These are phyloP conservation scores for Ormyrus pomaceus DNA, from an alignment of 2,888 invertebrate species.

Conservation along the genomic window DNA sequence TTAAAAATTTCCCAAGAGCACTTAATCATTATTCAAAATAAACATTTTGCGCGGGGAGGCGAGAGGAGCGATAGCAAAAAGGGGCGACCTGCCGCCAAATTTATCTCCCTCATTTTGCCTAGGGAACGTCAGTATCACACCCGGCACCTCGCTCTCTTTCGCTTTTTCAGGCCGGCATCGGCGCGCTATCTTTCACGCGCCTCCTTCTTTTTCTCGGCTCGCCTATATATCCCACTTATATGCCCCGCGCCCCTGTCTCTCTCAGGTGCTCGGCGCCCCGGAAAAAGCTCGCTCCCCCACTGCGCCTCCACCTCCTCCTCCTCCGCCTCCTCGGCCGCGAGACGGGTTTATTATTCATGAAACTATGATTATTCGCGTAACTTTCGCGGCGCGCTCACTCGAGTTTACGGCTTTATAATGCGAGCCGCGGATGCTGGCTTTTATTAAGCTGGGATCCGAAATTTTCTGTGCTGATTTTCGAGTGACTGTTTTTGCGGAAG, in stretches of 20 bases:
- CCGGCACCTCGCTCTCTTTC: conserved; percentile 17
- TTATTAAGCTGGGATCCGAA: conserved; percentile 10
- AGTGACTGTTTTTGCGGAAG: background rate
- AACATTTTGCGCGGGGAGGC: background rate
- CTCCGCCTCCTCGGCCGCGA: background rate
- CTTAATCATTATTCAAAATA: conserved; percentile 4
- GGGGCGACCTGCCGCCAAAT: background rate
- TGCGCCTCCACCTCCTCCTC: background rate
- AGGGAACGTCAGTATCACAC: conserved; percentile 20
- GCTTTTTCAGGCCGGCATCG: background rate
- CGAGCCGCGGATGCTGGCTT: conserved; percentile 20
- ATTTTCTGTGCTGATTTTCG: conserved; percentile 9
- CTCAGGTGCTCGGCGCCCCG: conserved; percentile 11
- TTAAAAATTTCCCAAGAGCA: too few species aligned
- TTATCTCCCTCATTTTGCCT: conserved; percentile 36
- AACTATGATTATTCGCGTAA: conserved; percentile 56
- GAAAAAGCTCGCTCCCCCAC: conserved; percentile 18
- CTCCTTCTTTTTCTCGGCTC: conserved; percentile 1
- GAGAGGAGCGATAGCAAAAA: too few species aligned
- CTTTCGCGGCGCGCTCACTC: conserved; percentile 31
- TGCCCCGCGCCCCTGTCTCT: background rate
- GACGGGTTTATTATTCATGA: conserved; percentile 55
- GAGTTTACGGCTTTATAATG: conserved; percentile 53
- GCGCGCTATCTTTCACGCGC: background rate
- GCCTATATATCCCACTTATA: conserved; percentile 29